Base-by-base conservation (phyloP, 2,888 invertebrate species). In the Chymomyza caudatula region DNA sequence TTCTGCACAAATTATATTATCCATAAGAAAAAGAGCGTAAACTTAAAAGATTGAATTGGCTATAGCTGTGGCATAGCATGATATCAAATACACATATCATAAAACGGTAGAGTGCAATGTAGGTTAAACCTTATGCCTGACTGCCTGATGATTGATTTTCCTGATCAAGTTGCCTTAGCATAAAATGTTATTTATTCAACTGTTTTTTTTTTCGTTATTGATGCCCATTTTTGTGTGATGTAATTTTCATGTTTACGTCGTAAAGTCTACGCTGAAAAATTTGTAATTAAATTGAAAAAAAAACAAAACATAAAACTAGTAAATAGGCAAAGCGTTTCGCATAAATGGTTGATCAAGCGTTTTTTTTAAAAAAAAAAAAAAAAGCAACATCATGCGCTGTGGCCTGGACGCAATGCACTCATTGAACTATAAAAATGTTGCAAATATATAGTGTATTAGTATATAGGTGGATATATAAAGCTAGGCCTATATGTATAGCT, bases 231-330 rank as follows among this genome's bases (percentile, higher is more conserved):
- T 67, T 67, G 73, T 70, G 59, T 88, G 87, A 87, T 83, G 85
- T 78, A 86, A 87, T 85, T 79, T 78, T 74, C 76, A 68, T 71
- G 85, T 78, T 86, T 71, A 84, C 74, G 75, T 85, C 85, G 77
- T 76, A 73, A 73, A 69, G 72, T 75, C 76, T 69, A 66, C 60
- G 49, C 62, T 63, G 68, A 61, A 63, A 64, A 73, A 69, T 65
- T 65, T 68, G 69, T 58, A 77, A 69, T 74, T 63, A 76, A 61
- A 67, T 65, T 37, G 29, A 37, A 54, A 54, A 13, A 54, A 54
- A n/a, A 54, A 29, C 54, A 57, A 60, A 37, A 59, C 56, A 60
- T 66, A 15, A 63, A 63, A 61, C 20, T 37, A 29, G 37, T 52
- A 17, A 20, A 42, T 60, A 55, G 13, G 13, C 51, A 51, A 51